Evolutionary conservation across 53 echinoderm and acorn worm genomes (phyloP), one percentile per base, ranked within the genome.

Genomic region (Henricia sp.): DNA sequence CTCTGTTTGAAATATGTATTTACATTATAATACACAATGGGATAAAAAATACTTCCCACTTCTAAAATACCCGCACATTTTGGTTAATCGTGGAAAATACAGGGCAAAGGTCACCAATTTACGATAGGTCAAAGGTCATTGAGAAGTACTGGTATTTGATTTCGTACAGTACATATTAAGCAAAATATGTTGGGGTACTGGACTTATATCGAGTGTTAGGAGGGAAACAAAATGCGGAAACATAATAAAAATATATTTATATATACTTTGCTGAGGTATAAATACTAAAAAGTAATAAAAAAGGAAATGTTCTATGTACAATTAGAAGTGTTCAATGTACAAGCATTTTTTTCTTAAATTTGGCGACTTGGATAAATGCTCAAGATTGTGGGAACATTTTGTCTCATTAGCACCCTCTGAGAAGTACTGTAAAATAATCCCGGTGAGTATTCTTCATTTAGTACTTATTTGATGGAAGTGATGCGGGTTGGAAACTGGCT

Each of bases 201-300:
- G 30, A 48, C 14, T 2, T 23, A 70, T 12, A 68, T 41, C 3
- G 11, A 23, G 3, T 1, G 14, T 63, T 62, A 36, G 80, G 63
- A 48, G 29, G 48, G 58, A 53, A 74, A 74, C 20, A 74, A 64
- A 80, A 80, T 80, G 46, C 16, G 13, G 29, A 80, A 80, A 32
- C 51, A 32, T 62, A 80, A 46, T 43, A 80, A 80, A 80, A 80
- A 80, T 63, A 80, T n/a, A n/a, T n/a, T n/a, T n/a, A n/a, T n/a
- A n/a, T 80, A 80, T 80, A 80, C 64, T 63, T 80, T 46, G 64
- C 29, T 63, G 80, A 80, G 80, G 80, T 80, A 80, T 80, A 80
- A 80, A 80, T 80, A 80, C 62, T 80, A 20, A 60, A 62, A 80
- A 43, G 43, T 32, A 80, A 80, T 28, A 63, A 72, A 33, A 72